Percentiles rank a stretch among this genome's conserved stretches.
These are phyloP conservation scores for Hippopotamyrus pictus DNA, from an alignment of 2,797 vertebrate genomes.

Conservation along the genomic window DNA sequence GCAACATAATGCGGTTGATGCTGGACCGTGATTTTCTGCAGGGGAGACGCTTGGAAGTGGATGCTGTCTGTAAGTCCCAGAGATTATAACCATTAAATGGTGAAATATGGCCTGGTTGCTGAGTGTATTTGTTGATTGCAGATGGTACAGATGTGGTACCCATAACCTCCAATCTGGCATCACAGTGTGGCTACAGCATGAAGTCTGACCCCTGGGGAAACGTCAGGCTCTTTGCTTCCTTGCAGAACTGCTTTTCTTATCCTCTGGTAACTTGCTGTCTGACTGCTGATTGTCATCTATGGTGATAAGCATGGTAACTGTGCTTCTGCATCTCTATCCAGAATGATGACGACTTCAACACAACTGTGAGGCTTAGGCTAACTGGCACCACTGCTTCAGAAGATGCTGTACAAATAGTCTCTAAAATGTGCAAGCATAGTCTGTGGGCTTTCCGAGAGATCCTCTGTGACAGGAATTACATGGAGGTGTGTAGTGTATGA, in stretches of 20 bases:
- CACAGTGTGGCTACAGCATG: constrained; percentile 69
- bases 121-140: constrained; percentile 27
- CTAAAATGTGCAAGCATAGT: constrained; percentile 54
- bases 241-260: constrained; percentile 64
- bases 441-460: constrained; percentile 63
- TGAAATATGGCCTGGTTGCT: neutral
- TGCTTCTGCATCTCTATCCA: constrained; percentile 32
- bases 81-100: neutral
- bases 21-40: constrained; percentile 45
- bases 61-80: constrained; percentile 59
- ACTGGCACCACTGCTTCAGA: constrained; percentile 34
- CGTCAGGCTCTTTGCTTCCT: constrained; percentile 58
- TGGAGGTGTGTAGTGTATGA: constrained; percentile 60
- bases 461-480: constrained; percentile 69
- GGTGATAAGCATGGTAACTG: neutral
- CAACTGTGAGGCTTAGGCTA: constrained; percentile 55
- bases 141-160: constrained; percentile 49
- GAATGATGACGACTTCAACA: constrained; percentile 55
- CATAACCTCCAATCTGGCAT: constrained; percentile 57
- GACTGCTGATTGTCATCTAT: neutral
- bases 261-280: constrained; percentile 48
- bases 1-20: constrained; percentile 54
- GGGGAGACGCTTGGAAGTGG: constrained; percentile 60
- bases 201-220: constrained; percentile 60
- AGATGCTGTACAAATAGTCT: constrained; percentile 47